These are phyloP conservation scores for Pagetopsis macropterus DNA, from an alignment of 2,797 vertebrate genomes.

Conservation along the genomic window DNA sequence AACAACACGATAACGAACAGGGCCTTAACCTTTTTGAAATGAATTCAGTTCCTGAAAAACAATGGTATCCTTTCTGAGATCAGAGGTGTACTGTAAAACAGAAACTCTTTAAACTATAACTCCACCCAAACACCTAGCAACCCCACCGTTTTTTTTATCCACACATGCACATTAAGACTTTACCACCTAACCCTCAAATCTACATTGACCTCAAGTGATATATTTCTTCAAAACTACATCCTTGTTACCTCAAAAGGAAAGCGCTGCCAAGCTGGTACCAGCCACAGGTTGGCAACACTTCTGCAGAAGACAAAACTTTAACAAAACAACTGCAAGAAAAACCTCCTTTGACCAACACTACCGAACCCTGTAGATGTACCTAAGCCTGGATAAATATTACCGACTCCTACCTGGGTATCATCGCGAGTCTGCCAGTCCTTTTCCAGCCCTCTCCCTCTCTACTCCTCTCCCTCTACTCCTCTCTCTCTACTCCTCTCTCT, in stretches of 20 bases:
- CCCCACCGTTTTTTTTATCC: not conserved
- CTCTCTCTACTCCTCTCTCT: constrained; percentile 46
- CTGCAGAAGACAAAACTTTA: not conserved
- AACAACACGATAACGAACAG: not conserved
- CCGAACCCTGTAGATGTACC: constrained; percentile 22
- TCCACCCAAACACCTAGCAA: constrained; percentile 19
- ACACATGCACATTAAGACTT: constrained; percentile 5
- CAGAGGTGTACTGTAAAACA: constrained; percentile 9
- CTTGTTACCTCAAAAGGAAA: constrained; percentile 6
- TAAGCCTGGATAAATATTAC: constrained; percentile 61
- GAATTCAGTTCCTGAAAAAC: not conserved
- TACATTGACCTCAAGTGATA: constrained; percentile 22
- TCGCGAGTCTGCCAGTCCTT: constrained; percentile 74
- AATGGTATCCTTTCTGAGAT: not conserved
- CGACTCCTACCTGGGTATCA: constrained; percentile 88
- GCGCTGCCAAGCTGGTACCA: not conserved
- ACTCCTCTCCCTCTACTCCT: constrained; percentile 44
- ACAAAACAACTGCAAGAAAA: constrained; percentile 53
- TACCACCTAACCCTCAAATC: constrained; percentile 24
- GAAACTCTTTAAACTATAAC: constrained; percentile 17
- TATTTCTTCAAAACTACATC: constrained; percentile 21
- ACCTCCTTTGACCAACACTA: constrained; percentile 11
- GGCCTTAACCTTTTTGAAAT: not conserved
- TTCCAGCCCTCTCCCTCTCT: constrained; percentile 48
- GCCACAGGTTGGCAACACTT: constrained; percentile 26